Base-by-base conservation (phyloP, 2,888 invertebrate species). In the Pediacus dermestoides region DNA sequence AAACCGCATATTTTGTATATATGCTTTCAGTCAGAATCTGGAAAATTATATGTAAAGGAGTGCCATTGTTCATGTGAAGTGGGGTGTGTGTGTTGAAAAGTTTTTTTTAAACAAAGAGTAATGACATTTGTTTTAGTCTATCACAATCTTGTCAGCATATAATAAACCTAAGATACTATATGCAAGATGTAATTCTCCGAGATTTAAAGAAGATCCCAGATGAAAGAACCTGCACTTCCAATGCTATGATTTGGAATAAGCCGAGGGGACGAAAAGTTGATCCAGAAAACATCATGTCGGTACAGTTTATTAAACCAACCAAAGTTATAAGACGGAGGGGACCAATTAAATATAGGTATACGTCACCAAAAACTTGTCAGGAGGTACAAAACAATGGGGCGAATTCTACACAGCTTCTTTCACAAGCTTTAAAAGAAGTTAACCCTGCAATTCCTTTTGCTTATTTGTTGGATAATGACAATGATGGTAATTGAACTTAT, bases 121-220 rank as follows among this genome's bases (percentile, higher is more conserved):
- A n/a, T n/a, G n/a, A n/a, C n/a, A n/a, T n/a, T n/a, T n/a, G n/a
- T n/a, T n/a, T n/a, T n/a, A n/a, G n/a, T n/a, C n/a, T n/a, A n/a
- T n/a, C n/a, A n/a, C n/a, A 26, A 6, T 26, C 10, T n/a, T 26
- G 26, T 10, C 26, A 26, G 4, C 26, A 26, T 26, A n/a, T 26
- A 26, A 10, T 26, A n/a, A 9, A 9, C 9, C 10, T 26, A n/a
- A 4, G 4, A 4, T 6, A n/a, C 4, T 26, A 26, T 26, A n/a
- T 26, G 10, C 8, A 26, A 10, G 26, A 26, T 9, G 4, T 26
- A n/a, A 7, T 26, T n/a, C 10, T n/a, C n/a, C 4, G 10, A 10
- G 10, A 10, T n/a, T 6, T 26, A n/a, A 26, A 6, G 6, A 10
- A 7, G 4, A 26, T 26, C 4, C 10, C 26, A 4, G 26, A 26